These are phyloP conservation scores for Platynereis dumerilii DNA, from an alignment of 2,888 invertebrate species.

Conservation along the genomic window DNA sequence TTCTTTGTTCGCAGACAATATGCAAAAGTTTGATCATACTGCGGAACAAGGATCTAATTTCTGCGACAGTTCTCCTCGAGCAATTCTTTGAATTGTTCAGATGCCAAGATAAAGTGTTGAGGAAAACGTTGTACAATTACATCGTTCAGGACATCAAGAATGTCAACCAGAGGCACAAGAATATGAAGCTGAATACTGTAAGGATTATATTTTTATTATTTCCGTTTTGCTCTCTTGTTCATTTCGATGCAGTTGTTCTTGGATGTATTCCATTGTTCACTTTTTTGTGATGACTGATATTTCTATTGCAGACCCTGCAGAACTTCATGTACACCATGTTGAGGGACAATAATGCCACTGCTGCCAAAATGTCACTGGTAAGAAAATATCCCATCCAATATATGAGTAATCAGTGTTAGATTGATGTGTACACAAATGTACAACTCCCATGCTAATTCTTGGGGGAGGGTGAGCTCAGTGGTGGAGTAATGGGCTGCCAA, in stretches of 20 bases:
- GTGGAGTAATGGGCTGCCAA: too few species aligned
- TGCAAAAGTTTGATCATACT: constrained; percentile 92
- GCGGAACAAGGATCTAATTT: constrained; percentile 88
- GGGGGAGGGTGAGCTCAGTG: too few species aligned
- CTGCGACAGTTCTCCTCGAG: constrained; percentile 84
- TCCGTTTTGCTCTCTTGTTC: not conserved
- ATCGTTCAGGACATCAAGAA: constrained; percentile 95
- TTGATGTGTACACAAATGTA: too few species aligned
- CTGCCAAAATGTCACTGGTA: constrained; percentile 87
- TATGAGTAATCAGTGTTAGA: not conserved
- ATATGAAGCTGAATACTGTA: constrained; percentile 82
- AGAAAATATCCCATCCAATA: constrained; percentile 39
- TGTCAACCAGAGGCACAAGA: constrained; percentile 90
- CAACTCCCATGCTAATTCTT: too few species aligned
- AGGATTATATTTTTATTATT: constrained; percentile 29
- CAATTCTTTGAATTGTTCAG: constrained; percentile 89
- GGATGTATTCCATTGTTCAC: too few species aligned
- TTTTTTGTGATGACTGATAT: not conserved
- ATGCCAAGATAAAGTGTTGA: constrained; percentile 87
- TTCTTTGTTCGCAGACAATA: constrained; percentile 74
- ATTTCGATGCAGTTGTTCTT: not conserved
- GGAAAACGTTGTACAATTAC: constrained; percentile 88
- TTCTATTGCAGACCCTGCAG: constrained; percentile 74
- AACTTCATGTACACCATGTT: constrained; percentile 95
- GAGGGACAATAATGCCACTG: constrained; percentile 81